A percentile compares a stretch with the other conserved stretches of the same genome.
These are phyloP conservation scores for Hemicrepidius hirtus DNA, from an alignment of 2,888 invertebrate genomes.

Conservation along the genomic window DNA sequence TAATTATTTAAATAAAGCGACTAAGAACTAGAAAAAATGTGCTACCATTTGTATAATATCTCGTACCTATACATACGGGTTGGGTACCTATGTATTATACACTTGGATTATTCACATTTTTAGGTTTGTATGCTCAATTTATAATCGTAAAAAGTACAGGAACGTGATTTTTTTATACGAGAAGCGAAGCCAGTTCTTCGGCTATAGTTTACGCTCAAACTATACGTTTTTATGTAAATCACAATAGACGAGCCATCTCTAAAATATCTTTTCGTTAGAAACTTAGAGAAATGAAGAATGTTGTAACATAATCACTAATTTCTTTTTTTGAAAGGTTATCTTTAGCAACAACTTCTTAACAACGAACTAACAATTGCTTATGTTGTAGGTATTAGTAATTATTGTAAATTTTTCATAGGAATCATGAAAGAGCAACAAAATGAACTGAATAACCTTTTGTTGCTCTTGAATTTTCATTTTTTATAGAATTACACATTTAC, in stretches of 20 bases:
- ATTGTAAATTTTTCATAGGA: conserved; percentile 32
- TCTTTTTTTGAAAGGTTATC: conserved; percentile 2
- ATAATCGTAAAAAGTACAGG: background rate
- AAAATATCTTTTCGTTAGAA: conserved; percentile 26
- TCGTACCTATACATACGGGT: background rate
- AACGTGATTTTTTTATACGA: background rate
- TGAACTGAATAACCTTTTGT: conserved; percentile 5
- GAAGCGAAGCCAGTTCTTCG: conserved; percentile 1
- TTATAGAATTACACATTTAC: conserved; percentile 42
- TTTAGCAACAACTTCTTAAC: conserved; percentile 44
- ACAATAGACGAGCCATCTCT: conserved; percentile 44
- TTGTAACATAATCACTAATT: background rate
- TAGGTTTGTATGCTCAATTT: background rate
- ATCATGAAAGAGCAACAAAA: conserved; percentile 31
- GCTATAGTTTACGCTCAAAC: conserved; percentile 24
- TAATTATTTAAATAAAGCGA: background rate
- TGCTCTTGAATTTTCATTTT: conserved; percentile 27
- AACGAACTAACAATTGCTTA: conserved; percentile 49
- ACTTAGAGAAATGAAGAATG: conserved; percentile 1
- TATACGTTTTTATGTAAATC: conserved; percentile 37
- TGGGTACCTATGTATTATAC: conserved; percentile 21
- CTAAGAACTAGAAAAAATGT: conserved; percentile 26
- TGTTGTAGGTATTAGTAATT: conserved; percentile 1
- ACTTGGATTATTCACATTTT: conserved; percentile 13
- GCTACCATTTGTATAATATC: conserved; percentile 32